Conservation (phyloP, 2,113 vertebrate species). For the Ailurus styani region DNA sequence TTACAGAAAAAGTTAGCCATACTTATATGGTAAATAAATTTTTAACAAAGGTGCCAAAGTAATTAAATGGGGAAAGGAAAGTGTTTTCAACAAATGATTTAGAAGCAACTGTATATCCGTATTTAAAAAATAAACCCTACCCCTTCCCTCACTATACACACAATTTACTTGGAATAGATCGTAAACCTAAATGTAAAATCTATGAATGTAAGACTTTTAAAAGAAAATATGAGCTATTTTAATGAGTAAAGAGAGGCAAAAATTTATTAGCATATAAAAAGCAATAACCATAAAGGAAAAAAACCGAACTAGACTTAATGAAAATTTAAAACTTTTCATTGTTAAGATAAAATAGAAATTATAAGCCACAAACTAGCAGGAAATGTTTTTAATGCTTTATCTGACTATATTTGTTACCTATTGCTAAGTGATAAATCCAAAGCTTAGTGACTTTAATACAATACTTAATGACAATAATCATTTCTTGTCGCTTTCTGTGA, state of each 20-base stretch:
- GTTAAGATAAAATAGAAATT: neutral
- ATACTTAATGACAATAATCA: neutral
- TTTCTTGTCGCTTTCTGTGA: neutral
- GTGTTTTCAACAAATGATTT: neutral
- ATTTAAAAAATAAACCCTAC: neutral
- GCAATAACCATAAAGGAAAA: neutral
- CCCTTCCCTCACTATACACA: neutral
- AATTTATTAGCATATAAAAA: neutral
- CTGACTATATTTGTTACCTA: neutral
- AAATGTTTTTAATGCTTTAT: neutral
- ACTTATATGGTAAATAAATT: neutral
- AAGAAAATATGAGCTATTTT: neutral
- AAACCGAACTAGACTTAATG: neutral
- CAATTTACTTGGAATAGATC: neutral
- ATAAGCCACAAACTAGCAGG: neutral
- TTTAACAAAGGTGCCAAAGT: neutral
- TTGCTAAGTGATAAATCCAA: neutral
- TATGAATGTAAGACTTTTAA: neutral
- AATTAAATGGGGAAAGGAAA: neutral
- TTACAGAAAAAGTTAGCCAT: neutral
- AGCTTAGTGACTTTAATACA: neutral
- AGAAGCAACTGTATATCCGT: neutral
- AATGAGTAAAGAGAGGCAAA: neutral
- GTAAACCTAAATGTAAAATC: constrained; percentile 4
- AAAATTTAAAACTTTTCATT: neutral